phyloP scores from a whole-genome alignment of 2,113 vertebrate genomes.

The Callocephalon fimbriatum region DNA sequence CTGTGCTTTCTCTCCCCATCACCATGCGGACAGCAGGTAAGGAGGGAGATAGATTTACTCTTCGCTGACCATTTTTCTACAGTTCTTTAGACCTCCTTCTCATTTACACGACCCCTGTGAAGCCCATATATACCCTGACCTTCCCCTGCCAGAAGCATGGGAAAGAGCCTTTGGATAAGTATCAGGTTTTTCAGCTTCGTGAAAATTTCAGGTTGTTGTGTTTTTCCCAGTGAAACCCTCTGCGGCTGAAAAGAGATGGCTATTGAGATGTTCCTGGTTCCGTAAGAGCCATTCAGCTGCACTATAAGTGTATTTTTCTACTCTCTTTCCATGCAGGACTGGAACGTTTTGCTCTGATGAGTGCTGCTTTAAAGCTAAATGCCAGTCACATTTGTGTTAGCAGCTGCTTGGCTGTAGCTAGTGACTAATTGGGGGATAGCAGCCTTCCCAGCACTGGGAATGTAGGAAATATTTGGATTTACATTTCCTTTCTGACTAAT shows the following conservation, averaged over 20 bases:
- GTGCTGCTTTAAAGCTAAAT: slow-evolving; percentile 25
- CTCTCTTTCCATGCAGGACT: slow-evolving; percentile 1
- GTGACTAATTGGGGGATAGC: slow-evolving; percentile 30
- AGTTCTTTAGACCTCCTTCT: not conserved
- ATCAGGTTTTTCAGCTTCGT: not conserved
- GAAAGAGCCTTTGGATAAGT: not conserved
- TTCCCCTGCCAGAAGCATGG: not conserved
- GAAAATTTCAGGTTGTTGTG: not conserved
- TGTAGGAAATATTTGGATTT: slow-evolving; percentile 20
- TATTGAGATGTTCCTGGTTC: not conserved
- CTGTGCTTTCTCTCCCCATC: not conserved
- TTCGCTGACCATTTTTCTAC: not conserved
- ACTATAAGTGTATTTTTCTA: slow-evolving; percentile 38
- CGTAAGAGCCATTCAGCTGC: slow-evolving; percentile 50
- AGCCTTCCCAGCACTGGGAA: not conserved
- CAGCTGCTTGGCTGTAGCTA: slow-evolving; percentile 9
- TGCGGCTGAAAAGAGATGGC: not conserved
- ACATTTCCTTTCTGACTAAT: not conserved
- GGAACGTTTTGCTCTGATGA: slow-evolving; percentile 49
- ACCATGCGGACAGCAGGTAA: slow-evolving; percentile 51
- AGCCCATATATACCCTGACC: not conserved
- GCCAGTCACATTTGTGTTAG: slow-evolving; percentile 24
- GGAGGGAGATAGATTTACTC: not conserved
- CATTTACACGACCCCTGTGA: not conserved
- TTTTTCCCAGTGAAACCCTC: slow-evolving; percentile 25